Evolutionary conservation across 2,888 invertebrate genomes (phyloP), one percentile per base, ranked within the genome.

Genomic region (Philereme transversata): DNA sequence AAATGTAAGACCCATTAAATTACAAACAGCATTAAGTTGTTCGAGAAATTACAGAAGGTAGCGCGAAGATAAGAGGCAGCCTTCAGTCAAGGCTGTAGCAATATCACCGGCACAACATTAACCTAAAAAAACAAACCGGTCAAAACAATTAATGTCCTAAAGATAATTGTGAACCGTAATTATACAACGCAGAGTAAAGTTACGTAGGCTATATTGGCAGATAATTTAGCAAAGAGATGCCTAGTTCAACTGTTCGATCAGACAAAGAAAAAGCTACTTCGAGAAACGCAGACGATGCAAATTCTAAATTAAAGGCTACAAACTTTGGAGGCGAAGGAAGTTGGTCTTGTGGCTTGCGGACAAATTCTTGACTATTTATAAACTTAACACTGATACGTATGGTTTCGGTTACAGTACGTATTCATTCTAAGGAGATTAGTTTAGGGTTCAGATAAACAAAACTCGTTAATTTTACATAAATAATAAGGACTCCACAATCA

Each of bases 61-160:
- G 60, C 59, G 68, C 68, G 64, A 67, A 71, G 76, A 78, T 78
- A 75, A 72, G 68, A 60, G 54, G 64, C 69, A 56, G 60, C 80
- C 78, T 81, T 79, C 74, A 60, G 11, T 54, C 80, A 79, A 79
- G 81, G 80, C 70, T 78, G 73, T 63, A 45, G 73, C 64, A 74
- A 77, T 77, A 78, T 71, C 68, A 73, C 61, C 65, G 59, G 54
- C 62, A 67, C 60, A 69, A 67, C 74, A 77, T 79, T 81, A 78
- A 79, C 79, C 81, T 71, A 75, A 72, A 76, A 73, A 77, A 65
- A 60, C 62, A 69, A 75, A 76, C 74, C 73, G 66, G 75, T 73
- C 67, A 73, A 74, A 69, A 62, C 55, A 62, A 58, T 62, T 62
- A 57, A 48, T 66, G 61, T 45, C 60, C 36, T 22, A 51, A 52